These are phyloP conservation scores for Enteromius unitaeniatus DNA, from an alignment of 2,797 vertebrate genomes.

Conservation along the genomic window DNA sequence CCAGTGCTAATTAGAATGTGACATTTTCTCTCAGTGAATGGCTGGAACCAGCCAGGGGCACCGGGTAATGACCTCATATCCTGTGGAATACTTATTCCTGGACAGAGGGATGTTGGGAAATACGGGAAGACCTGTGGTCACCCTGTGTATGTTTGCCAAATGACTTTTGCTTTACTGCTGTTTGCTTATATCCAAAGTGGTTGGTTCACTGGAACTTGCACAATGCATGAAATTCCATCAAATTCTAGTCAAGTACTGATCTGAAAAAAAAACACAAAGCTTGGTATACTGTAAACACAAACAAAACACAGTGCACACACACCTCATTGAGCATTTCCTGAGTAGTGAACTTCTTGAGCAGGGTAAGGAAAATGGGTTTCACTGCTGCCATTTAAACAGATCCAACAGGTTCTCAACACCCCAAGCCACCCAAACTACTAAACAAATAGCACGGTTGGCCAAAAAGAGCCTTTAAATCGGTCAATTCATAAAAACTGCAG, in stretches of 20 bases:
- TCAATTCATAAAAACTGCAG: slow-evolving; percentile 31
- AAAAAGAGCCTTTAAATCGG: slow-evolving; percentile 34
- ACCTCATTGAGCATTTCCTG: slow-evolving; percentile 18
- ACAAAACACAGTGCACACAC: slow-evolving; percentile 11
- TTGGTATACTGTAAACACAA: slow-evolving; percentile 23
- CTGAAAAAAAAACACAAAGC: slow-evolving; percentile 15
- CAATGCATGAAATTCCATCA: slow-evolving; percentile 31
- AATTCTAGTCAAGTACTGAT: slow-evolving; percentile 37
- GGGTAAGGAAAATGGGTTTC: slow-evolving; percentile 23
- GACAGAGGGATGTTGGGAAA: slow-evolving; percentile 59
- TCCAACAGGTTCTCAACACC: slow-evolving; percentile 27
- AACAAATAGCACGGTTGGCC: slow-evolving; percentile 11
- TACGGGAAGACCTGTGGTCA: slow-evolving; percentile 50
- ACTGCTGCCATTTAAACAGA: slow-evolving; percentile 42
- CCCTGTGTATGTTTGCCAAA: slow-evolving; percentile 37
- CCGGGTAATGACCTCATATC: slow-evolving; percentile 77
- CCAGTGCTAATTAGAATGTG: slow-evolving; percentile 51
- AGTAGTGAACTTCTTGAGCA: slow-evolving; percentile 5
- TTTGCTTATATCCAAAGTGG: slow-evolving; percentile 36
- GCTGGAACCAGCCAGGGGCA: slow-evolving; percentile 65
- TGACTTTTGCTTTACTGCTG: slow-evolving; percentile 12
- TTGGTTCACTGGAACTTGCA: slow-evolving; percentile 46
- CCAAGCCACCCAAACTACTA: slow-evolving; percentile 13
- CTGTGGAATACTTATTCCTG: slow-evolving; percentile 71
- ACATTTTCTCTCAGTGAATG: slow-evolving; percentile 63